These are phyloP conservation scores for Mycetomoellerius zeteki DNA, from an alignment of 1,140 invertebrate genomes.

Conservation along the genomic window DNA sequence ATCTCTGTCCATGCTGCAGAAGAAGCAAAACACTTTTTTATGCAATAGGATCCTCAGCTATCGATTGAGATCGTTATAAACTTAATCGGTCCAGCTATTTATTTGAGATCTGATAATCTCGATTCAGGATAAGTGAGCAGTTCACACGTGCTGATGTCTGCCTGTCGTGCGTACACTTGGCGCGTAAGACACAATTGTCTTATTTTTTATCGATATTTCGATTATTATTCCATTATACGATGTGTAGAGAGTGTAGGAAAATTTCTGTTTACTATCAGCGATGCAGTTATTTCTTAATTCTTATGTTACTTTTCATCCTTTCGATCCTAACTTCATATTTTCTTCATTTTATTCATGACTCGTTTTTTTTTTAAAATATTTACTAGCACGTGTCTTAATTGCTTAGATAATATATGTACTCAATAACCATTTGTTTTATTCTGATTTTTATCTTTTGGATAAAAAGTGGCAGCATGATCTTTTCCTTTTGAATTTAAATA, in stretches of 20 bases:
- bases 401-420: neutral
- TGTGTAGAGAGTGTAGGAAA: neutral
- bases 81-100: too few relatives aligned
- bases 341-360: neutral
- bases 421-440: neutral
- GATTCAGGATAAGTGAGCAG: too few relatives aligned
- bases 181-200: too few relatives aligned
- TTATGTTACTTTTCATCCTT: neutral
- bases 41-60: too few relatives aligned
- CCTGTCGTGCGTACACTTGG: too few relatives aligned
- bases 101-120: too few relatives aligned
- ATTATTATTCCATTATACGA: neutral
- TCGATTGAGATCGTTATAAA: too few relatives aligned
- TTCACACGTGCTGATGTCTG: too few relatives aligned
- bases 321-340: neutral
- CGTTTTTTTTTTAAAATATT: neutral
- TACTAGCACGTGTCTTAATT: neutral
- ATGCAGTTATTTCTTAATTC: neutral
- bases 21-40: too few relatives aligned
- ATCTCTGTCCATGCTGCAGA: too few relatives aligned
- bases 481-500: slow-evolving; percentile 33
- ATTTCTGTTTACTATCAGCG: neutral
- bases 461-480: neutral
- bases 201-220: neutral
- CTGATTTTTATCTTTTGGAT: neutral